These are phyloP conservation scores for Eupithecia insigniata DNA, from an alignment of 2,888 invertebrate species.

Conservation along the genomic window DNA sequence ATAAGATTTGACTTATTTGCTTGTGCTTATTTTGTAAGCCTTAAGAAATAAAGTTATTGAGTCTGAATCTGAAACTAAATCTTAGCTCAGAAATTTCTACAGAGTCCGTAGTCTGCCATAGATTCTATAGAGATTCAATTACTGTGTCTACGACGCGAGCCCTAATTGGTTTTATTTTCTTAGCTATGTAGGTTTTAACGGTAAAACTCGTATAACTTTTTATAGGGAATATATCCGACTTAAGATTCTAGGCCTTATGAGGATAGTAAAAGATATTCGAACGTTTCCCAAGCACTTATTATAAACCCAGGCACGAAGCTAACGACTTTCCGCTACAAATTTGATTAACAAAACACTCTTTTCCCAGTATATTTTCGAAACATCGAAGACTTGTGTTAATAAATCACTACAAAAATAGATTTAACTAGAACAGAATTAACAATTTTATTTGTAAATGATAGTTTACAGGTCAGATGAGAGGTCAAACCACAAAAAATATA, in stretches of 20 bases:
- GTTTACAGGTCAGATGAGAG: no score
- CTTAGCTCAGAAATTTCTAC: neutral
- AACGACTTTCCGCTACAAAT: neutral
- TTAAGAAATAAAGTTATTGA: no score
- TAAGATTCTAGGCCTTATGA: conserved; percentile 12
- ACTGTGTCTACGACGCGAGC: neutral
- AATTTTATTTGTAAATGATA: no score
- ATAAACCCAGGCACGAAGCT: conserved; percentile 5
- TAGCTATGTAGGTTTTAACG: conserved; percentile 8
- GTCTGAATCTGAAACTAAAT: no score
- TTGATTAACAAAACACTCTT: conserved; percentile 9
- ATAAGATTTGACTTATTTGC: no score
- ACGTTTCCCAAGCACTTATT: neutral
- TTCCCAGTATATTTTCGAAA: neutral
- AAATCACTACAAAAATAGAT: neutral
- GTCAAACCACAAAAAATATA: no score
- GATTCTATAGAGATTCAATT: conserved; percentile 5
- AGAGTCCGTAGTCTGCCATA: neutral
- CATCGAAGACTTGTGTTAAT: neutral
- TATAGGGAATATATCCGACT: conserved; percentile 3
- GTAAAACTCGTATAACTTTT: conserved; percentile 6
- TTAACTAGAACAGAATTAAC: no score
- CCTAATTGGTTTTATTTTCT: conserved; percentile 3
- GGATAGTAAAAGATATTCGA: neutral
- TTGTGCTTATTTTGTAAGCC: no score